phyloP scores from a whole-genome alignment of 2,797 vertebrate genomes.

The Thunnus albacares region DNA sequence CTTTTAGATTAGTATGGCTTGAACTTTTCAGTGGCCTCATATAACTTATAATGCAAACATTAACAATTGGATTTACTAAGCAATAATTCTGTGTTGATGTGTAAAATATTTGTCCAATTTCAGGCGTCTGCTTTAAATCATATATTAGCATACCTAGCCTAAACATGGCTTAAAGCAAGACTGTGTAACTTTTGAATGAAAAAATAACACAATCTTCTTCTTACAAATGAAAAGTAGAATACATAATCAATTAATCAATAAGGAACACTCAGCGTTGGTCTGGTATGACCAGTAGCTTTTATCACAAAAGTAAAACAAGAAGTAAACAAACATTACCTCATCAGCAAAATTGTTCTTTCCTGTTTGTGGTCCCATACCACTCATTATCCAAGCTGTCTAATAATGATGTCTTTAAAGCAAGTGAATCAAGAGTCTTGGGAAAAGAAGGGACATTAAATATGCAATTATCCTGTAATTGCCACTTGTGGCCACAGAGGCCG shows the following conservation, averaged over 20 bases:
- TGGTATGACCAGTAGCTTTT: not conserved
- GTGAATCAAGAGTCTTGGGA: not conserved
- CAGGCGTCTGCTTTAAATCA: too few species aligned
- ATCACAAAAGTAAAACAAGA: not conserved
- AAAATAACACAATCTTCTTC: too few species aligned
- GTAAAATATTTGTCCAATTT: too few species aligned
- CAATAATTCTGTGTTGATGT: too few species aligned
- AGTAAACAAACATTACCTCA: not conserved
- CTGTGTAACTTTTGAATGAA: too few species aligned
- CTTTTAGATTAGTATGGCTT: constrained; percentile 9
- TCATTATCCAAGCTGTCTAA: not conserved
- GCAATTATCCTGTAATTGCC: not conserved
- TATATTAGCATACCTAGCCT: too few species aligned
- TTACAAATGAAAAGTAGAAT: too few species aligned
- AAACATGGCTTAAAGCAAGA: too few species aligned
- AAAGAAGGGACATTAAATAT: not conserved
- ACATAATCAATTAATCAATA: not conserved
- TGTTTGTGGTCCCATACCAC: not conserved
- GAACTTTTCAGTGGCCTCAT: not conserved
- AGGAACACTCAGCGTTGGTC: not conserved
- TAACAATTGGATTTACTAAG: too few species aligned
- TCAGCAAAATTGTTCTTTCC: not conserved
- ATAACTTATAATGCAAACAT: not conserved
- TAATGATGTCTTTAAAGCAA: not conserved
- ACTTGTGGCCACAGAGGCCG: too few species aligned